Conservation (phyloP, 1,140 invertebrate species). For the Dolichoris vasculosae region DNA sequence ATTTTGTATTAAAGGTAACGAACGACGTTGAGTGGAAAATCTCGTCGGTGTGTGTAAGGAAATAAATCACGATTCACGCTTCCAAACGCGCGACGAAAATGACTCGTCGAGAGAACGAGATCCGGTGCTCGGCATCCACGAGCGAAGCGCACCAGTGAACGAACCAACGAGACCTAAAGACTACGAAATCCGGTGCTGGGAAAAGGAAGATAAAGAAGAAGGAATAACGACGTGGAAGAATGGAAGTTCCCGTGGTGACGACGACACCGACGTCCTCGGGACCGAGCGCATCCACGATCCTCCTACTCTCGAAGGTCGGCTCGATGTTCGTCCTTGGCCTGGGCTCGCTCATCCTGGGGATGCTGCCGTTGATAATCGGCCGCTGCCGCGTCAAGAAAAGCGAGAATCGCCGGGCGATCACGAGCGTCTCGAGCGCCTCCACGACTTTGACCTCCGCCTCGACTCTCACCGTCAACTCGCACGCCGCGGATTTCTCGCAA, state of each 20-base stretch:
- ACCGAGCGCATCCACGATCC: conserved; percentile 38
- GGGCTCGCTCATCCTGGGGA: conserved; percentile 74
- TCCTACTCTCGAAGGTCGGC: conserved; percentile 74
- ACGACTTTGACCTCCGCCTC: conserved; percentile 63
- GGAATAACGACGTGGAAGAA: background rate
- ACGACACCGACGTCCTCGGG: conserved; percentile 31
- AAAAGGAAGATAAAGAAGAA: background rate
- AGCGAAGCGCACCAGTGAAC: background rate
- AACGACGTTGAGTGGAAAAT: background rate
- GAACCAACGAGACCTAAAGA: background rate
- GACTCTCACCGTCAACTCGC: conserved; percentile 58
- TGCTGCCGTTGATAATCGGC: conserved; percentile 74
- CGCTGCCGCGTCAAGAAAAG: conserved; percentile 65
- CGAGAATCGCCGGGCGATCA: conserved; percentile 61
- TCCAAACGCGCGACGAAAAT: background rate
- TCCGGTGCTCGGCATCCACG: background rate
- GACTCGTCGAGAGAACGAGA: background rate
- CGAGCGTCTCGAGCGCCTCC: conserved; percentile 62
- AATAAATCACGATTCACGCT: background rate
- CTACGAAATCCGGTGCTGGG: background rate
- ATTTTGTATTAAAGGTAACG: background rate
- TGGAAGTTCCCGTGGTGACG: conserved; percentile 52
- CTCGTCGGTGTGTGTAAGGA: background rate
- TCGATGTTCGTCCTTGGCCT: conserved; percentile 76
- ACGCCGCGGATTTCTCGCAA: conserved; percentile 53